Evolutionary conservation across 1,140 invertebrate species (phyloP), one percentile per base, ranked within the genome.

Genomic region (Hylaeus volcanicus): DNA sequence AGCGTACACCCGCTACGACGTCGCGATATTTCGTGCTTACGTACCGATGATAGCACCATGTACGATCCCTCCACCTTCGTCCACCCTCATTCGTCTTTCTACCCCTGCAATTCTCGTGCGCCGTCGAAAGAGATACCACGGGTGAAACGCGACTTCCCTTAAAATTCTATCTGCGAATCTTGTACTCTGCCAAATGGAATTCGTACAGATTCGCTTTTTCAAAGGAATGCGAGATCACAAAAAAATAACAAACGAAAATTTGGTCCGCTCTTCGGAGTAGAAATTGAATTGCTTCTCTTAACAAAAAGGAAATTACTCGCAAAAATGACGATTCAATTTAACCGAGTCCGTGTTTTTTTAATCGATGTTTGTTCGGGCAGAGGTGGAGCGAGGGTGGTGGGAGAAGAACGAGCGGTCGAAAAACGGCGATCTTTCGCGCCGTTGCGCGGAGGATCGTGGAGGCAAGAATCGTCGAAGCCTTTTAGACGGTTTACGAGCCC

Each of bases 401-500:
- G 56, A 72, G 37, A 43, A 41, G 48, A 58, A 61, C 66, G 58
- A 65, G 9, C 74, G 81, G 5, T 51, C 5, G 51, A 51, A 74
- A 63, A 55, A 43, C 43, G 41, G 5, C 43, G 37, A 73, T 48
- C 37, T 66, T 43, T 53, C 41, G 66, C 55, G 74, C 51, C 86
- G 81, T 26, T 83, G 74, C 84, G 82, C 80, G 81, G 68, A 69
- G 70, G 26, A 26, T 26, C 72, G 84, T 60, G 68, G 70, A 79
- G 58, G 77, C 61, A 82, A 89, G 90, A 89, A 83, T 74, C 83
- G 77, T 53, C 80, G 88, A 82, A 90, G 87, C 91, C 89, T 92
- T 92, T 92, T 93, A 93, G 90, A 84, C 88, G 86, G 45, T 89
- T 88, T 90, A 89, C 88, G 87, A 87, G 84, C 85, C 74, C 81